Evolutionary conservation across 2,113 vertebrate species (phyloP).

Genomic region (Balaenoptera acutorostrata): DNA sequence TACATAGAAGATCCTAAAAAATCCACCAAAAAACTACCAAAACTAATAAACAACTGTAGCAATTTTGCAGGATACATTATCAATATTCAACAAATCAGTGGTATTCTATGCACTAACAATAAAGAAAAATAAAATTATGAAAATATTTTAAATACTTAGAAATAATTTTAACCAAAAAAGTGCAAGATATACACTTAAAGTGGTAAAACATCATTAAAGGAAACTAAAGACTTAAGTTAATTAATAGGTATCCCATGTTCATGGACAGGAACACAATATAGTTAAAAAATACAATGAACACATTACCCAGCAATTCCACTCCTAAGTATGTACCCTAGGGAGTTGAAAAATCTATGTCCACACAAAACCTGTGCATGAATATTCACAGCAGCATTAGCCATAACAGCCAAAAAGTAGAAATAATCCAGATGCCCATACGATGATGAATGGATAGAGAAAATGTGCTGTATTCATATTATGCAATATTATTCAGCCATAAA

Average conservation of each 20-base stretch:
- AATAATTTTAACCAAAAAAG: background rate
- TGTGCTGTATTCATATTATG: background rate
- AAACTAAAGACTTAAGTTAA: background rate
- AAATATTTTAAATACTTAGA: background rate
- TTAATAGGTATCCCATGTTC: background rate
- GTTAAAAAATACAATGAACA: background rate
- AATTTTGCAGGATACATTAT: background rate
- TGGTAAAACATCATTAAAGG: background rate
- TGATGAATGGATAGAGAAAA: background rate
- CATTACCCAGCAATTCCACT: background rate
- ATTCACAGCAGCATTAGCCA: background rate
- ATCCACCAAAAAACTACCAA: background rate
- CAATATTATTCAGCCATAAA: background rate
- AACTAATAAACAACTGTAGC: background rate
- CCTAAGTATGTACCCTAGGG: too few relatives aligned
- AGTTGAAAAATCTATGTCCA: background rate
- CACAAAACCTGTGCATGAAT: background rate
- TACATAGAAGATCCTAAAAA: background rate
- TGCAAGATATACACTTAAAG: background rate
- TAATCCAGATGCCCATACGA: background rate
- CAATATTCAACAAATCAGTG: background rate
- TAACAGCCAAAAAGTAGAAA: background rate
- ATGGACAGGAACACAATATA: background rate
- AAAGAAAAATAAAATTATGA: background rate
- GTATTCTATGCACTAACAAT: background rate